phyloP scores from a whole-genome alignment of 2,888 invertebrate genomes.

The Hydrotaea diabolus region DNA sequence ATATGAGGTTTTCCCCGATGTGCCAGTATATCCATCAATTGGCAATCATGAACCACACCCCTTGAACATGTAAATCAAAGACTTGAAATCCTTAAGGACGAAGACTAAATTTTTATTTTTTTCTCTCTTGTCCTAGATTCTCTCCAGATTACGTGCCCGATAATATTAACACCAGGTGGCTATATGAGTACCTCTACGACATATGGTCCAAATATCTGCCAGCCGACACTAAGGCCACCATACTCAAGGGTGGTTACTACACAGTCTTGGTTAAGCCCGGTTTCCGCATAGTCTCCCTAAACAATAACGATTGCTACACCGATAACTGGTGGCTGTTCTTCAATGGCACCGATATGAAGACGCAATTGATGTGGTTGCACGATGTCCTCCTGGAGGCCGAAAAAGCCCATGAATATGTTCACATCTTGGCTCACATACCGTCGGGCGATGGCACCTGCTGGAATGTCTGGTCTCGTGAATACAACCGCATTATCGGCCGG shows the following conservation, averaged over 20 bases:
- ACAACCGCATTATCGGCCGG: slow-evolving; percentile 85
- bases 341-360: slow-evolving; percentile 87
- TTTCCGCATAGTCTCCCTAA: slow-evolving; percentile 88
- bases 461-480: slow-evolving; percentile 87
- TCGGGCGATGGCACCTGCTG: slow-evolving; percentile 86
- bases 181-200: slow-evolving; percentile 87
- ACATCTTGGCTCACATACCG: slow-evolving; percentile 92
- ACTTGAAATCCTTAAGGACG: background rate
- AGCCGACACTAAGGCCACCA: slow-evolving; percentile 82
- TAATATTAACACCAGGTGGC: slow-evolving; percentile 85
- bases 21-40: slow-evolving; percentile 85
- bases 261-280: slow-evolving; percentile 86
- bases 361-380: slow-evolving; percentile 91
- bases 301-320: slow-evolving; percentile 87
- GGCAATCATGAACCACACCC: slow-evolving; percentile 94
- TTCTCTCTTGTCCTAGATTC: slow-evolving; percentile 81
- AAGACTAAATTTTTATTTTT: background rate
- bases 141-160: slow-evolving; percentile 82
- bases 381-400: slow-evolving; percentile 89
- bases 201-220: slow-evolving; percentile 88
- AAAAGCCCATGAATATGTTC: slow-evolving; percentile 87
- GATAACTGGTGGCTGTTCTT: slow-evolving; percentile 85
- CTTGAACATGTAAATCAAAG: slow-evolving; percentile 87
- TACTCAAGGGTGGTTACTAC: slow-evolving; percentile 89
- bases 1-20: slow-evolving; percentile 83